phyloP scores from a whole-genome alignment of 1,140 invertebrate species.

The Propsilocerus akamusi region DNA sequence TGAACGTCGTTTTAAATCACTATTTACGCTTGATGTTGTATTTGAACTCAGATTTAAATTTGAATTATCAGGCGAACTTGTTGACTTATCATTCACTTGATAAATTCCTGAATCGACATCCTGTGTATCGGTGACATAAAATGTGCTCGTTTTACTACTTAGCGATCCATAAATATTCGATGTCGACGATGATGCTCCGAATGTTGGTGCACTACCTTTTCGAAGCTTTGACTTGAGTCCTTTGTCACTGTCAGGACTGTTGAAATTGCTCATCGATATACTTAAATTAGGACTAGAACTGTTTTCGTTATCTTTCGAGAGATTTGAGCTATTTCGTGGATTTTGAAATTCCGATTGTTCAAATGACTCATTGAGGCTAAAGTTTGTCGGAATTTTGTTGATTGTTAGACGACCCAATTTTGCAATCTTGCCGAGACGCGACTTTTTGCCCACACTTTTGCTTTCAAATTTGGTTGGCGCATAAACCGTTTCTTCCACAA shows the following conservation, averaged over 20 bases:
- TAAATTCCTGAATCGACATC: constrained; percentile 35
- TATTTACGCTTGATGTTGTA: constrained; percentile 13
- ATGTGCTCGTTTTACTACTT: constrained; percentile 30
- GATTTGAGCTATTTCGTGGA: background rate
- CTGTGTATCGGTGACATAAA: constrained; percentile 39
- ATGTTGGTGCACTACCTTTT: constrained; percentile 26
- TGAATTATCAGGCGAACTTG: constrained; percentile 9
- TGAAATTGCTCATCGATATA: constrained; percentile 18
- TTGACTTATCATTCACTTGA: constrained; percentile 8
- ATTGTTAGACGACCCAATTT: constrained; percentile 16
- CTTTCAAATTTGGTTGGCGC: background rate
- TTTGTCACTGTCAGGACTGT: constrained; percentile 28
- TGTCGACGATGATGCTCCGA: constrained; percentile 22
- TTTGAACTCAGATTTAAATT: constrained; percentile 15
- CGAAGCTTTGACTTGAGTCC: constrained; percentile 31
- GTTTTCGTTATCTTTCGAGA: constrained; percentile 1
- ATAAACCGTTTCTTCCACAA: background rate
- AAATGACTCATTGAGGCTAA: background rate
- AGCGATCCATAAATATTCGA: constrained; percentile 22
- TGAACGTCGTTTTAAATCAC: constrained; percentile 13
- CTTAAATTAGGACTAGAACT: background rate
- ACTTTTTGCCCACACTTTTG: background rate
- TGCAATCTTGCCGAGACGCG: constrained; percentile 16
- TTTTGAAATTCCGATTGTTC: constrained; percentile 6
- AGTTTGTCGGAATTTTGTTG: constrained; percentile 5